A percentile compares a stretch with the other conserved stretches of the same genome.
Evolutionary conservation across 1,140 invertebrate species (phyloP).

Genomic region (Conus ventricosus): DNA sequence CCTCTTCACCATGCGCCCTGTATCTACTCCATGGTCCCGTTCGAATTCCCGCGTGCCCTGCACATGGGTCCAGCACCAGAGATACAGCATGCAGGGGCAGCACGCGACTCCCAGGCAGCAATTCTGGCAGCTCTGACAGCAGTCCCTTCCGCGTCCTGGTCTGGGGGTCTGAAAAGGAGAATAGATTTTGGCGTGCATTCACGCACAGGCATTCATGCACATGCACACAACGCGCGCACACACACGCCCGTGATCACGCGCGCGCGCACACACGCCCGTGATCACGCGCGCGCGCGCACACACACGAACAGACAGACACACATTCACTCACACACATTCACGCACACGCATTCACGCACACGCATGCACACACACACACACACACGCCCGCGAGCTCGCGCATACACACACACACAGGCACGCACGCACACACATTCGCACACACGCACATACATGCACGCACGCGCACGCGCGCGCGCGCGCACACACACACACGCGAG

Average conservation of each 20-base stretch:
- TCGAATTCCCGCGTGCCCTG: no score
- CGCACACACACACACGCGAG: neutral
- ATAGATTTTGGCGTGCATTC: neutral
- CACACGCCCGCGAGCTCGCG: neutral
- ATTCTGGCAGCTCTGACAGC: no score
- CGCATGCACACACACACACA: neutral
- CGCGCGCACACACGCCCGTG: neutral
- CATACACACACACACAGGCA: neutral
- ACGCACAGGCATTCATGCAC: neutral
- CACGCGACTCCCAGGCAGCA: no score
- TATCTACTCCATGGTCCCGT: no score
- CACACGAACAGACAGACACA: neutral
- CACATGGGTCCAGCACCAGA: no score
- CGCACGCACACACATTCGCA: conserved; percentile 2
- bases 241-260: neutral
- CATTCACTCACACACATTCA: neutral
- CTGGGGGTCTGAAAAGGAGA: no score
- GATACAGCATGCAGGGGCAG: no score
- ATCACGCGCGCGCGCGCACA: neutral
- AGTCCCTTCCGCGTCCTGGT: no score
- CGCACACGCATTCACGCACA: neutral
- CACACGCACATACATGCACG: neutral
- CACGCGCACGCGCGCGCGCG: neutral
- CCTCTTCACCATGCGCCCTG: no score
- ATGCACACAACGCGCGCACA: neutral